Evolutionary conservation across 2,888 invertebrate genomes (phyloP).

Genomic region (Lysandra bellargus): DNA sequence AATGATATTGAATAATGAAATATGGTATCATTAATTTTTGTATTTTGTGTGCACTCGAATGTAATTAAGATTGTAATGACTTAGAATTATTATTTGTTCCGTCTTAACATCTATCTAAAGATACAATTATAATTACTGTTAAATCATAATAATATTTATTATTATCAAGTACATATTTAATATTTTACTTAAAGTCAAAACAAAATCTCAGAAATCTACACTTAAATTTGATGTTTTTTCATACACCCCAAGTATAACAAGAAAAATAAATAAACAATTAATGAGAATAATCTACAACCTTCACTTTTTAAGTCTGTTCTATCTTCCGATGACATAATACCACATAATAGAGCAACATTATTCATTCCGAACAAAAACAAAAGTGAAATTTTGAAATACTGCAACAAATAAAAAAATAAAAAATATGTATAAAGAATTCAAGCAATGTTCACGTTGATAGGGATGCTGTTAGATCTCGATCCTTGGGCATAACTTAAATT

Average conservation of each 20-base stretch:
- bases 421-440: slow-evolving; percentile 56
- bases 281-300: neutral
- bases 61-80: neutral
- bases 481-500: slow-evolving; percentile 51
- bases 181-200: too few species aligned
- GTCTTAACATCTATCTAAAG: too few species aligned
- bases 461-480: slow-evolving; percentile 70
- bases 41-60: neutral
- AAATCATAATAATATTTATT: too few species aligned
- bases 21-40: slow-evolving; percentile 20
- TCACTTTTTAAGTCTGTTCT: neutral
- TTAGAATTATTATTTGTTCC: too few species aligned
- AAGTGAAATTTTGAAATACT: slow-evolving; percentile 17
- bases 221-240: too few species aligned
- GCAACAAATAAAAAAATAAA: neutral
- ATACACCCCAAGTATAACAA: neutral
- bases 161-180: too few species aligned
- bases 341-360: slow-evolving; percentile 1
- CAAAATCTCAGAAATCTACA: too few species aligned
- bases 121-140: too few species aligned
- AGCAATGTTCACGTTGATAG: slow-evolving; percentile 68
- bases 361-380: slow-evolving; percentile 16
- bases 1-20: slow-evolving; percentile 27
- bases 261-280: neutral
- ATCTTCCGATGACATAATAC: neutral